A percentile compares a stretch with the other conserved stretches of the same genome.
Evolutionary conservation across 35 echinoderm and acorn worm genomes (phyloP).

Genomic region (Amphiura filiformis): DNA sequence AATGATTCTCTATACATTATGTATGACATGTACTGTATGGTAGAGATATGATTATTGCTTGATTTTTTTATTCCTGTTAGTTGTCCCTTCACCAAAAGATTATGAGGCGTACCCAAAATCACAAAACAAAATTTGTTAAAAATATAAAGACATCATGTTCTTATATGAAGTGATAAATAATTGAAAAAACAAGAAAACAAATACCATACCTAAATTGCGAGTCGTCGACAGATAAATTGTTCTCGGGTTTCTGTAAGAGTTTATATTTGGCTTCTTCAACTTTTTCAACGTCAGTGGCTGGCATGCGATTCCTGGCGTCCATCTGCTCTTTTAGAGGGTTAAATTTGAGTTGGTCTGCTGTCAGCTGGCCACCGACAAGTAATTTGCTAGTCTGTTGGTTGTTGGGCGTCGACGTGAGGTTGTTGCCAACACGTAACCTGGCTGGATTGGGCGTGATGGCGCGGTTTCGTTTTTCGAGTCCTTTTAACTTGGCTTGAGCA

Average conservation of each 20-base stretch:
- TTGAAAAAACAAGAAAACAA: no score
- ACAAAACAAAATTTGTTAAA: no score
- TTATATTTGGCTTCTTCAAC: constrained; percentile 62
- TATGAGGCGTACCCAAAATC: no score
- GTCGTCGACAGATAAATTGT: not conserved
- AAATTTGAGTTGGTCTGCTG: constrained; percentile 68
- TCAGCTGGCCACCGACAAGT: constrained; percentile 11
- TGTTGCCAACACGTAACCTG: constrained; percentile 34
- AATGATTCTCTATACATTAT: no score
- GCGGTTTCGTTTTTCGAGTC: constrained; percentile 67
- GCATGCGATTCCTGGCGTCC: constrained; percentile 72
- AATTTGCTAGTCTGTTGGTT: constrained; percentile 42
- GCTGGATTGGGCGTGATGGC: constrained; percentile 54
- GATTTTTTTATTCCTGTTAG: no score
- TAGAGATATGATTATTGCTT: no score
- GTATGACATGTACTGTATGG: no score
- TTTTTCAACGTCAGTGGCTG: constrained; percentile 53
- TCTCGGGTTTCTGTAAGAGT: constrained; percentile 39
- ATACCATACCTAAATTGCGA: not conserved
- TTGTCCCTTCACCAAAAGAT: no score
- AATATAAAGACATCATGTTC: no score
- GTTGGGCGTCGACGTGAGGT: constrained; percentile 21
- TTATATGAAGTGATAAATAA: no score
- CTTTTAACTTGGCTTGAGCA: constrained; percentile 83
- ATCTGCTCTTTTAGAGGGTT: constrained; percentile 72